These are phyloP conservation scores for Gymnorhina tibicen DNA, from an alignment of 2,113 vertebrate species.

Conservation along the genomic window DNA sequence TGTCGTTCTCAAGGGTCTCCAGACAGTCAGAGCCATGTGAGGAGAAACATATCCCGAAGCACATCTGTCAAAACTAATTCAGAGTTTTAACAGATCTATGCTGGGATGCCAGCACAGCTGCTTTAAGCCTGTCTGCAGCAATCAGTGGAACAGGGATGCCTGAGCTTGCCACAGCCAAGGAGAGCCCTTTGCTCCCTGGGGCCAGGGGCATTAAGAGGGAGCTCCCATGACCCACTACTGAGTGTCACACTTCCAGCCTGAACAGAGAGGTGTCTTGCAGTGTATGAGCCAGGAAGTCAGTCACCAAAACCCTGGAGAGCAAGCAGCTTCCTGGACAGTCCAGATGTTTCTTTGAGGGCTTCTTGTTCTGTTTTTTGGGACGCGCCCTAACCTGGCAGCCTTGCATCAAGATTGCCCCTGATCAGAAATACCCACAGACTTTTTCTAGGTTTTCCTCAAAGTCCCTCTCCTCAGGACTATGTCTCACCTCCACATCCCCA, in stretches of 20 bases:
- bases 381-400: rapidly evolving
- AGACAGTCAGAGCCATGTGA: background rate
- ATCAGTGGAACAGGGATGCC: background rate
- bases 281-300: background rate
- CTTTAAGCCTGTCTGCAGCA: background rate
- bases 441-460: background rate
- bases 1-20: background rate
- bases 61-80: background rate
- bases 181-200: background rate
- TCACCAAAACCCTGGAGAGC: background rate
- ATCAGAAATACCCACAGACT: background rate
- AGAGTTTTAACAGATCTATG: background rate
- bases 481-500: background rate
- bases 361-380: background rate
- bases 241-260: background rate
- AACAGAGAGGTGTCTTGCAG: background rate
- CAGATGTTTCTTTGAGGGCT: background rate
- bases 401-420: background rate
- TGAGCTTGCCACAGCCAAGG: background rate
- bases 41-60: background rate
- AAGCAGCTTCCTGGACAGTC: background rate
- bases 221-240: background rate
- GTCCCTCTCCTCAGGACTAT: background rate
- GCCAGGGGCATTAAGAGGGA: background rate
- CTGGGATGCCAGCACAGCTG: background rate